A percentile compares a stretch with the other conserved stretches of the same genome.
Conservation (phyloP, 2,113 vertebrate genomes). For the Dromiciops gliroides region DNA sequence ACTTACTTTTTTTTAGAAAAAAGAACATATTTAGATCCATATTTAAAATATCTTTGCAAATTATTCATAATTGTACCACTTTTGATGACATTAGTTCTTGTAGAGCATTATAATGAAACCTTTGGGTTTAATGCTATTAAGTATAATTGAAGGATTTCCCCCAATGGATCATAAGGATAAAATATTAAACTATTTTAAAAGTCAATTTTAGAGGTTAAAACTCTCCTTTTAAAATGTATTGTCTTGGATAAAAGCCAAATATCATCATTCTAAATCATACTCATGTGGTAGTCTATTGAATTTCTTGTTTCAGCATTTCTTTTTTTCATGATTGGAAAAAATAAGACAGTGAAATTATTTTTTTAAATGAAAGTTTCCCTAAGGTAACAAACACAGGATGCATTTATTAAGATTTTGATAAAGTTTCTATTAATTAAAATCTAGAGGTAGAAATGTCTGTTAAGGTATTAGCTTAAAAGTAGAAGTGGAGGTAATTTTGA, state of each 20-base stretch:
- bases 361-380: conserved; percentile 53
- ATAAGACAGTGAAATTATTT: conserved; percentile 35
- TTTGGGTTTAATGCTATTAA: conserved; percentile 62
- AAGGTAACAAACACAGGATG: conserved; percentile 57
- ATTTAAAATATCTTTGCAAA: conserved; percentile 61
- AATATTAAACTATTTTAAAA: conserved; percentile 76
- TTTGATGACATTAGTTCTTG: conserved; percentile 67
- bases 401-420: background rate
- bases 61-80: conserved; percentile 71
- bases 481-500: background rate
- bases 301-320: conserved; percentile 51
- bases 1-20: conserved; percentile 15
- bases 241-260: conserved; percentile 60
- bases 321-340: conserved; percentile 39
- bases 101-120: conserved; percentile 64
- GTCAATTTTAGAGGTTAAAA: conserved; percentile 72
- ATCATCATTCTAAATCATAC: conserved; percentile 70
- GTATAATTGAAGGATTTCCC: conserved; percentile 63
- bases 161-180: conserved; percentile 63
- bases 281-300: conserved; percentile 51
- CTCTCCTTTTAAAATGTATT: conserved; percentile 65
- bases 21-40: background rate
- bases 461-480: conserved; percentile 35
- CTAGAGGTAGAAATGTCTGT: background rate
- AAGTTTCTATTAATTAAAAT: background rate